phyloP scores from a whole-genome alignment of 2,888 invertebrate genomes.

The Lydus trimaculatus region DNA sequence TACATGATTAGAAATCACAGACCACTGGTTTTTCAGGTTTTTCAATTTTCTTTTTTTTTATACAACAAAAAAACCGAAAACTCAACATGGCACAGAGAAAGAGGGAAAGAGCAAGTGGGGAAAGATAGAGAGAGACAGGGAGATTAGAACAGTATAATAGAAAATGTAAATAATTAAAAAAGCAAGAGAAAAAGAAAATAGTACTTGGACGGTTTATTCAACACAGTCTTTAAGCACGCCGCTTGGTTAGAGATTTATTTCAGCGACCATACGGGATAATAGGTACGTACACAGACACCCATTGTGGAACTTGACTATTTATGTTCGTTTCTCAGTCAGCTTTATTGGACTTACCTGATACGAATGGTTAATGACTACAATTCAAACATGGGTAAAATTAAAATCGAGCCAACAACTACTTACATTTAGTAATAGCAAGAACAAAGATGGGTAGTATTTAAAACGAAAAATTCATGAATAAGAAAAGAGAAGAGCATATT shows the following conservation, averaged over 20 bases:
- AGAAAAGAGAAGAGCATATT: slow-evolving; percentile 10
- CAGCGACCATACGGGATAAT: slow-evolving; percentile 24
- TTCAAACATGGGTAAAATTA: slow-evolving; percentile 6
- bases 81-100: too few relatives aligned
- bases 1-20: too few relatives aligned
- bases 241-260: slow-evolving; percentile 22
- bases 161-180: slow-evolving; percentile 16
- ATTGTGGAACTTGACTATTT: slow-evolving; percentile 24
- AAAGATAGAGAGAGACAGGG: not conserved
- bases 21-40: too few relatives aligned
- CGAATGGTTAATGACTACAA: slow-evolving; percentile 21
- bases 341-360: slow-evolving; percentile 35
- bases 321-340: slow-evolving; percentile 25
- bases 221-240: slow-evolving; percentile 21
- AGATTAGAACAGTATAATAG: not conserved
- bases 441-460: slow-evolving; percentile 4
- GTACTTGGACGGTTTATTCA: slow-evolving; percentile 16
- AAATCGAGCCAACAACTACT: not conserved
- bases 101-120: too few relatives aligned
- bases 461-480: slow-evolving; percentile 7
- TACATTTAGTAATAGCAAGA: not conserved
- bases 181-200: not conserved
- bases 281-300: slow-evolving; percentile 12
- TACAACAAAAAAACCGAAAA: too few relatives aligned
- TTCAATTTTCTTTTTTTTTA: too few relatives aligned